Base-by-base conservation (phyloP, 2,113 vertebrate species). In the Charadrius vociferus region DNA sequence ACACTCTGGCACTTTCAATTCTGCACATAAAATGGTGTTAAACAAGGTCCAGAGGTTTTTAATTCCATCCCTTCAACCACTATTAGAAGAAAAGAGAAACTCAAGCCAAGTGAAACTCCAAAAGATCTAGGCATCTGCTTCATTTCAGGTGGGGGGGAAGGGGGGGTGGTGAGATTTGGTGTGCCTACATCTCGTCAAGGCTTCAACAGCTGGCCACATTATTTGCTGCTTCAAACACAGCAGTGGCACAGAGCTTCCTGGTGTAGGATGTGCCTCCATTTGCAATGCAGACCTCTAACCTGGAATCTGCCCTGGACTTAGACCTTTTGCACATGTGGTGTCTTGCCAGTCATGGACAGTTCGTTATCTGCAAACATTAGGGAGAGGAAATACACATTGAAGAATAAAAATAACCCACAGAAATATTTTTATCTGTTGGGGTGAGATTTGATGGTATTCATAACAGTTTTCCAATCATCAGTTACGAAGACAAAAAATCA, bases 1-100 rank as follows among this genome's bases (percentile, higher is more conserved):
- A 45, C 43, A 49, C n/a, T 41, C 26, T 2, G 0, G 10, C 29
- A 53, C 0, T 0, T 70, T 49, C 32, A 37, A 2, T 45, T 91
- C 45, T 3, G 1, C 24, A 39, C 27, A 85, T 47, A 77, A 79
- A 95, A 73, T 1, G 0, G 5, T 50, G 65, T 75, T 79, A 73
- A 79, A 68, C 47, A 77, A 65, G 29, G 26, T 58, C 62, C 29
- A 87, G 41, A 62, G 32, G 1, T 17, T 23, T 59, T 77, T 47
- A 20, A 20, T 95, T 87, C 32, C 45, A 88, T 43, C 5, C 15
- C 26, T 78, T 14, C 19, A 50, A 87, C 52, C 30, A n/a, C 14
- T 89, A 36, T 14, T 49, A 58, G 22, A 85, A 83, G 36, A 49
- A 85, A 63, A 91, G 52, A 55, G 49, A 70, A 88, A 52, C 34